These are phyloP conservation scores for Temnothorax nylanderi DNA, from an alignment of 1,140 invertebrate genomes.

Conservation along the genomic window DNA sequence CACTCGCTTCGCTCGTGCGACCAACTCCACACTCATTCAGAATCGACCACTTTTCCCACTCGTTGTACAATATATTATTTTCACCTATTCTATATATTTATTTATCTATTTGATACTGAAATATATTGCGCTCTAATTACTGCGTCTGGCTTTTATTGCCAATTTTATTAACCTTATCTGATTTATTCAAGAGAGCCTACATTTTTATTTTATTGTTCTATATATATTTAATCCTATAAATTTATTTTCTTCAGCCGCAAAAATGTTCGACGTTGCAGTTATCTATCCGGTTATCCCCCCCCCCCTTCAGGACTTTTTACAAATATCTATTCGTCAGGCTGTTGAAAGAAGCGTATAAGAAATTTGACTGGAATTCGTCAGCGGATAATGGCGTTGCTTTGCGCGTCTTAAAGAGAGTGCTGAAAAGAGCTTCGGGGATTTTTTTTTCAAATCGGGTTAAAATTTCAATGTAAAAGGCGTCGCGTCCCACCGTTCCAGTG, in stretches of 20 bases:
- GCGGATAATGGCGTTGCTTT: not conserved
- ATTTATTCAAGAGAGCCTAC: too few species aligned
- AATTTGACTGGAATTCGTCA: not conserved
- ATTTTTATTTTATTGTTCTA: not conserved
- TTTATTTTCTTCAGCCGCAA: not conserved
- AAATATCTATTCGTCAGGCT: not conserved
- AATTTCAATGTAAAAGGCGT: constrained; percentile 50
- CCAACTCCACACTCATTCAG: too few species aligned
- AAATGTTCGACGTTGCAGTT: not conserved
- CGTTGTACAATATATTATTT: too few species aligned
- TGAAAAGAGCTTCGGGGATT: not conserved
- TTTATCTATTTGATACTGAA: too few species aligned
- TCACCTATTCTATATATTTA: too few species aligned
- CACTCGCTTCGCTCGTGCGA: too few species aligned
- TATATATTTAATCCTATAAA: not conserved
- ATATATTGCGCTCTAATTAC: too few species aligned
- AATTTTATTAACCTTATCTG: too few species aligned
- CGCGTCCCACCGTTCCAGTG: not conserved
- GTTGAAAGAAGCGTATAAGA: not conserved
- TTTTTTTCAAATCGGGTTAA: constrained; percentile 52
- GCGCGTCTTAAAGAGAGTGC: not conserved
- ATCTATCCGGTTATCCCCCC: not conserved
- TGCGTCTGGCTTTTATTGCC: too few species aligned
- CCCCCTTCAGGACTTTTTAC: not conserved
- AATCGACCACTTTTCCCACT: too few species aligned